These are phyloP conservation scores for Xerus rutilus DNA, from an alignment of 2,797 vertebrate species.

Conservation along the genomic window DNA sequence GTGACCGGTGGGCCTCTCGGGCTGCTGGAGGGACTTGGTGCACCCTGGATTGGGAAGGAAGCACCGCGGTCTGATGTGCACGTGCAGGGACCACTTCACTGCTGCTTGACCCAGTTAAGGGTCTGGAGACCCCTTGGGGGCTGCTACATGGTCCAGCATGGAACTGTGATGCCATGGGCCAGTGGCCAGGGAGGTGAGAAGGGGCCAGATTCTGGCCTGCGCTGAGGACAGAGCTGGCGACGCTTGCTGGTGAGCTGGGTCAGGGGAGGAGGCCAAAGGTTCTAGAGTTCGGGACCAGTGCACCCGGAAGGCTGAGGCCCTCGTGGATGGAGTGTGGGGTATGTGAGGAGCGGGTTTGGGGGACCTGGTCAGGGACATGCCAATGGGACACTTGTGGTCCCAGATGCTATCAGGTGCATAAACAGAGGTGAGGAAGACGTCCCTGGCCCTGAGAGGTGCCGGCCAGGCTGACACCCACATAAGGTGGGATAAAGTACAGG, in stretches of 20 bases:
- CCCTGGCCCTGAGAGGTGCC: not conserved
- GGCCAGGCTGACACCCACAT: not conserved
- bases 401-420: not conserved
- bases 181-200: not conserved
- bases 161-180: not conserved
- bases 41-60: too few species aligned
- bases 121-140: not conserved
- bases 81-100: not conserved
- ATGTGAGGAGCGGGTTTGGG: not conserved
- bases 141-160: fast-evolving
- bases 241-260: not conserved
- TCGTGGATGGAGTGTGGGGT: fast-evolving
- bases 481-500: not conserved
- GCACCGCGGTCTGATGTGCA: not conserved
- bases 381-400: fast-evolving
- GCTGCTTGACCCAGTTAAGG: too few species aligned
- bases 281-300: not conserved
- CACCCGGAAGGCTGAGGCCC: not conserved
- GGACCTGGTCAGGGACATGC: not conserved
- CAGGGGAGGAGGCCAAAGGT: fast-evolving
- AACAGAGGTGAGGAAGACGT: fast-evolving
- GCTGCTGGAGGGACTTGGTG: too few species aligned
- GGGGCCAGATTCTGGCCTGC: not conserved
- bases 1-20: too few species aligned
- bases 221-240: not conserved